phyloP scores from a whole-genome alignment of 2,113 vertebrate species.

The Microtus ochrogaster region DNA sequence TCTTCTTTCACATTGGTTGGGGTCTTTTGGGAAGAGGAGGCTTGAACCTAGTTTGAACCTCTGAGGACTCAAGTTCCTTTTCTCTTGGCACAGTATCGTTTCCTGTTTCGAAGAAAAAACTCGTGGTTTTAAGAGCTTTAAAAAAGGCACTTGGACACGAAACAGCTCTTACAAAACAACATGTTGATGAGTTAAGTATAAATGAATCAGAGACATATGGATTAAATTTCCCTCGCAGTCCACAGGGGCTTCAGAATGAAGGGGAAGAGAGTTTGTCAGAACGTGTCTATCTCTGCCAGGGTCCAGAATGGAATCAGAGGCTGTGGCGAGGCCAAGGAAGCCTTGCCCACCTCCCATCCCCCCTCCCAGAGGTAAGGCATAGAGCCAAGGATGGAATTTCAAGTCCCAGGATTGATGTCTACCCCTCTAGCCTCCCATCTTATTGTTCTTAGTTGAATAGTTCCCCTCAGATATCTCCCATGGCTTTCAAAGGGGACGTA shows the following conservation, averaged over 20 bases:
- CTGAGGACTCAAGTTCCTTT: conserved; percentile 69
- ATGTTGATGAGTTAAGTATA: conserved; percentile 80
- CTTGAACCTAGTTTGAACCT: conserved; percentile 70
- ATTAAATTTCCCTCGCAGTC: conserved; percentile 74
- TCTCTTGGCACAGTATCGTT: conserved; percentile 70
- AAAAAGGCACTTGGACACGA: conserved; percentile 73
- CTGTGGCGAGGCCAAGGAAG: not conserved
- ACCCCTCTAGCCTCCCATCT: not conserved
- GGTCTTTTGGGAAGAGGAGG: conserved; percentile 52
- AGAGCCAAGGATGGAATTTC: not conserved
- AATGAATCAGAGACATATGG: conserved; percentile 78
- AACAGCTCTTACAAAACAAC: conserved; percentile 73
- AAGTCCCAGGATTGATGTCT: not conserved
- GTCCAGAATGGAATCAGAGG: not conserved
- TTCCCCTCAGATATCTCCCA: not conserved
- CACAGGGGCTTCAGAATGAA: conserved; percentile 73
- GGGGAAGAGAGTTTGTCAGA: conserved; percentile 65
- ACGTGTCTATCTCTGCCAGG: conserved; percentile 38
- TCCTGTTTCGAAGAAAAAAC: conserved; percentile 76
- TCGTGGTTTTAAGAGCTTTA: conserved; percentile 62
- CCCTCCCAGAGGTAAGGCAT: accelerated
- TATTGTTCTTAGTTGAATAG: conserved; percentile 7
- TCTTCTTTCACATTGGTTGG: not conserved
- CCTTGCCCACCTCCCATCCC: not conserved
- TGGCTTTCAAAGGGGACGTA: not conserved